A percentile compares a stretch with the other conserved stretches of the same genome.
phyloP scores from a whole-genome alignment of 2,113 vertebrate species.

The Butorides virescens region DNA sequence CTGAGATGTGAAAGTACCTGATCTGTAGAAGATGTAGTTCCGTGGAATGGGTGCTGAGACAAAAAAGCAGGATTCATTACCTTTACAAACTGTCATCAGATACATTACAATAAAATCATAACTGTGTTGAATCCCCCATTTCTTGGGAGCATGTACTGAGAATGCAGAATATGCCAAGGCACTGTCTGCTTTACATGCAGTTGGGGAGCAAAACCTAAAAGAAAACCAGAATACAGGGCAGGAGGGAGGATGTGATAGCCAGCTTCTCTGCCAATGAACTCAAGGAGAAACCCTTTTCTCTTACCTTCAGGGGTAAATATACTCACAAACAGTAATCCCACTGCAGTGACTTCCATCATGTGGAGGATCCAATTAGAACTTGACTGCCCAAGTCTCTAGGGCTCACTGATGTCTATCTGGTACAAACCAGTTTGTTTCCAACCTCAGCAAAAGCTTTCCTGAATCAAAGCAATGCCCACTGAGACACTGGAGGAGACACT shows the following conservation, averaged over 20 bases:
- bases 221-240: neutral
- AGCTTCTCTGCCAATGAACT: neutral
- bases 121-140: neutral
- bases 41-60: neutral
- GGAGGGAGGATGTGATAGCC: neutral
- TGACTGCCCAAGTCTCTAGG: neutral
- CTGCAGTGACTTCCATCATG: neutral
- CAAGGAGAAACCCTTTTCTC: neutral
- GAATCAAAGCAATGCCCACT: neutral
- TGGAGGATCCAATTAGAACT: neutral
- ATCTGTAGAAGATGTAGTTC: neutral
- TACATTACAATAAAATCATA: neutral
- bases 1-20: neutral
- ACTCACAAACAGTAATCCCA: neutral
- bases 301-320: neutral
- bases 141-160: neutral
- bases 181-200: neutral
- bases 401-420: neutral
- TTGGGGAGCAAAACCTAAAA: neutral
- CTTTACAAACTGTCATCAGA: neutral
- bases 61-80: neutral
- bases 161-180: neutral
- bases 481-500: neutral
- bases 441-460: neutral
- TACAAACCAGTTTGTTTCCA: neutral